Evolutionary conservation across 1,140 invertebrate species (phyloP).

Genomic region (Thrips palmi): DNA sequence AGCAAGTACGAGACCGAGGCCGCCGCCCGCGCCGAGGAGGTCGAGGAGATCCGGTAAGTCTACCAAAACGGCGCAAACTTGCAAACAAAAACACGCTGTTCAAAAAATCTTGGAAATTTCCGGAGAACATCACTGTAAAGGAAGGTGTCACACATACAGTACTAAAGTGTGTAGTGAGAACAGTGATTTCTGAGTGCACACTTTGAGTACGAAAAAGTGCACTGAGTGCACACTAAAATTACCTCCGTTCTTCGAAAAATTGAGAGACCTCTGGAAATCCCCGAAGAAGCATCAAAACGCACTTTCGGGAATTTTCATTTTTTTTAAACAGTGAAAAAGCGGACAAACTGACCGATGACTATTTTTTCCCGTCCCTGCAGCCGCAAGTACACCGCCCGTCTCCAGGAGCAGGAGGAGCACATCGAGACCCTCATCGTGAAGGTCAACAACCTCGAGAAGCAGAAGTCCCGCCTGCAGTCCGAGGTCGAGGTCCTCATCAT

Average conservation of each 20-base stretch:
- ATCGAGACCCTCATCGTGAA: constrained; percentile 82
- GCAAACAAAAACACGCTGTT: too few relatives aligned
- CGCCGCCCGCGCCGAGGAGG: constrained; percentile 75
- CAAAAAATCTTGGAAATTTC: too few relatives aligned
- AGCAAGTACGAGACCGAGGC: constrained; percentile 86
- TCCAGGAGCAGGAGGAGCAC: constrained; percentile 90
- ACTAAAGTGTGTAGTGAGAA: too few relatives aligned
- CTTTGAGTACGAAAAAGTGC: too few relatives aligned
- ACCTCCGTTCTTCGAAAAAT: too few relatives aligned
- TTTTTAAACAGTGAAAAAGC: not conserved
- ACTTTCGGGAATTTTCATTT: not conserved
- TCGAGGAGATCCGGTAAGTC: constrained; percentile 67
- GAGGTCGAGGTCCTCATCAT: constrained; percentile 95
- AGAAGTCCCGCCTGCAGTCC: constrained; percentile 85
- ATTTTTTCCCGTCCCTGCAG: constrained; percentile 23
- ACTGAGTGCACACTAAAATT: too few relatives aligned
- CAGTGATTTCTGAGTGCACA: too few relatives aligned
- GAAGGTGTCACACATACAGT: too few relatives aligned
- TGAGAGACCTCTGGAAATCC: too few relatives aligned
- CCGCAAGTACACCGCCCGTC: constrained; percentile 75
- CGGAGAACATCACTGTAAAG: too few relatives aligned
- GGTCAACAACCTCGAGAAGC: constrained; percentile 83
- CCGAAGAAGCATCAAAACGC: not conserved
- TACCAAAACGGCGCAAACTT: too few relatives aligned
- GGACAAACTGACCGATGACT: not conserved